A percentile compares a stretch with the other conserved stretches of the same genome.
phyloP scores from a whole-genome alignment of 2,113 vertebrate species.

The Macaca fascicularis region T2T-MFA8v1.1 NC_088387.1:109592001-109592500 shows the following conservation, averaged over 20 bases:
- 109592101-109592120: neutral
- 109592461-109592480: neutral
- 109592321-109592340: neutral
- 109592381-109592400: neutral
- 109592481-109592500: neutral
- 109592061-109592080: neutral
- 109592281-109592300: neutral
- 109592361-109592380: neutral
- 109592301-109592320: neutral
- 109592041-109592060: neutral
- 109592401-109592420: neutral
- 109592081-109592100: neutral
- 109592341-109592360: neutral
- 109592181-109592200: neutral
- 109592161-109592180: neutral
- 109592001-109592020: no score
- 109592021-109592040: no score
- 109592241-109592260: neutral
- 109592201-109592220: neutral
- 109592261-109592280: neutral
- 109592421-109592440: neutral
- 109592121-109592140: neutral
- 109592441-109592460: neutral
- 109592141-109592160: neutral
- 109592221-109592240: neutral